These are phyloP conservation scores for Schrankia costaestrigalis DNA, from an alignment of 2,888 invertebrate species.

Conservation along the genomic window DNA sequence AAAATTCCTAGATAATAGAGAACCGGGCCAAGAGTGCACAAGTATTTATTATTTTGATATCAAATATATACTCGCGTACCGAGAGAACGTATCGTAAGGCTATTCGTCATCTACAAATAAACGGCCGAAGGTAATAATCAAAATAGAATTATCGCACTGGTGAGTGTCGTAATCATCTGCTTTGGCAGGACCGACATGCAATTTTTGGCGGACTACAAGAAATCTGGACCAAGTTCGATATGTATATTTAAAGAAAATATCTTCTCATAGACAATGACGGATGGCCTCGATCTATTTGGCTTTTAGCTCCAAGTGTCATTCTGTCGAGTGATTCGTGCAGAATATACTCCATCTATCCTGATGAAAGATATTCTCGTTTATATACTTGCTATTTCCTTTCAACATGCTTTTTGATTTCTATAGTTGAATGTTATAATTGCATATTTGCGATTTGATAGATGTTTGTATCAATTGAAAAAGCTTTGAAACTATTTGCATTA, in stretches of 20 bases:
- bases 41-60: constrained; percentile 40
- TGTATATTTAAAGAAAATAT: constrained; percentile 28
- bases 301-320: constrained; percentile 21
- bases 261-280: constrained; percentile 25
- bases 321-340: constrained; percentile 9
- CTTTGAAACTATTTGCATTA: too few species aligned
- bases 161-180: constrained; percentile 68
- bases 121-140: constrained; percentile 78
- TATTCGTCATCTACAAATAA: constrained; percentile 78
- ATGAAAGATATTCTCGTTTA: too few species aligned
- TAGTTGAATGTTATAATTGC: too few species aligned
- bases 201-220: constrained; percentile 50
- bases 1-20: constrained; percentile 76
- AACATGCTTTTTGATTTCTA: too few species aligned
- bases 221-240: constrained; percentile 47
- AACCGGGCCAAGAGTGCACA: constrained; percentile 39
- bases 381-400: too few species aligned
- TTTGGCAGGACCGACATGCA: constrained; percentile 59
- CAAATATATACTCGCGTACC: constrained; percentile 35
- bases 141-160: constrained; percentile 75
- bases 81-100: constrained; percentile 54
- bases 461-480: too few species aligned
- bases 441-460: too few species aligned
- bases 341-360: too few species aligned
- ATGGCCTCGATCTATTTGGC: constrained; percentile 27